Evolutionary conservation across 1,140 invertebrate genomes (phyloP), one percentile per base, ranked within the genome.

Genomic region (Listronotus oregonensis): DNA sequence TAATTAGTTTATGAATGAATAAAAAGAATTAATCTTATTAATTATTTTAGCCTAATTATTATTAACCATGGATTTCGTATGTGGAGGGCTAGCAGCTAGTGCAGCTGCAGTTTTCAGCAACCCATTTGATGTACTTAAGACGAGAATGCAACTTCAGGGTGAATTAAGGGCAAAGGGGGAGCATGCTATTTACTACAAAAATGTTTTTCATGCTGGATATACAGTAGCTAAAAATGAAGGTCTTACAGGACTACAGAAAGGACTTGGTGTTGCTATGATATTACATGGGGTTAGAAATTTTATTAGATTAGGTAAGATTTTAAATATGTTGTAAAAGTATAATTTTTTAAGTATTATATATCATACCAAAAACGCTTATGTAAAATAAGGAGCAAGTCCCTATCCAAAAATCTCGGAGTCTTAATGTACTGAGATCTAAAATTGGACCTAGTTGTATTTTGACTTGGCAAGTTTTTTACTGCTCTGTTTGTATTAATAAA

Each of bases 141-240:
- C 91, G 5, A 82, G 93, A 18, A 85, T 96, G 67, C 94, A 96
- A 75, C 80, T 96, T 5, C 94, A 96, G 80, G 94, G 94, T 7
- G 94, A 96, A 79, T 75, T 96, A 8, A 84, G 86, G 73, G 85
- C 86, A 0, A 84, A 82, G 40, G 91, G 91, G 0, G 72, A 82
- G 64, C 82, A 85, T 69, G 75, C 76, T 1, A 79, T 86, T 6
- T 79, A 83, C 18, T 78, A 77, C 54, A 74, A 64, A 59, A 75
- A 78, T 55, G 71, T 69, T 9, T 61, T 73, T n/a, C 76, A 78
- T 54, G 75, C 74, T 6, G 71, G 84, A 10, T 82, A 82, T 37
- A 80, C 85, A 1, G 82, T 87, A 7, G 82, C 80, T 0, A 84
- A 82, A 56, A 81, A 82, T 8, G 86, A 88, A 68, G 86, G 86